A percentile compares a stretch with the other conserved stretches of the same genome.
These are phyloP conservation scores for Scaptomyza graminum DNA, from an alignment of 1,140 invertebrate genomes.

Conservation along the genomic window DNA sequence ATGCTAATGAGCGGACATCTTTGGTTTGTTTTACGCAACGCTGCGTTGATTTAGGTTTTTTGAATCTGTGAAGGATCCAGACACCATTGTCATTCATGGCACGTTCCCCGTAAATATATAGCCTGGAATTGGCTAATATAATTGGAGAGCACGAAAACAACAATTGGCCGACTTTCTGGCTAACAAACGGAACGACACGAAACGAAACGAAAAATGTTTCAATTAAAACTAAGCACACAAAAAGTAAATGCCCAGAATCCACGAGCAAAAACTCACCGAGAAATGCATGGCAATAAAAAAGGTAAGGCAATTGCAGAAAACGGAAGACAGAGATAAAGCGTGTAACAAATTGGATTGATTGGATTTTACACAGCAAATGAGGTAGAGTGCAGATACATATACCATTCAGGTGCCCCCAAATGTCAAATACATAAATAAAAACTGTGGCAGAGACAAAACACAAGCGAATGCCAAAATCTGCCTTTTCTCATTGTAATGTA, in stretches of 20 bases:
- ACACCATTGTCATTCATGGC: conserved; percentile 39
- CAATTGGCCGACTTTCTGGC: conserved; percentile 15
- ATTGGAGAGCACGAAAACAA: conserved; percentile 49
- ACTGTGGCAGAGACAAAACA: conserved; percentile 9
- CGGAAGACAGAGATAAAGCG: background rate
- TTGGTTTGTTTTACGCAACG: conserved; percentile 43
- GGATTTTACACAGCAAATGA: background rate
- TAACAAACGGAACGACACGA: conserved; percentile 5
- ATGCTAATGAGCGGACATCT: conserved; percentile 70
- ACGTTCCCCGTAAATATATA: conserved; percentile 49
- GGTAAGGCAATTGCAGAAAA: conserved; percentile 7
- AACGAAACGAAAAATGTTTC: conserved; percentile 56
- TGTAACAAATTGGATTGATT: conserved; percentile 11
- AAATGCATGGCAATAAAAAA: conserved; percentile 4
- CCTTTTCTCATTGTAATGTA: conserved; percentile 9
- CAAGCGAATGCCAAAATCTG: background rate
- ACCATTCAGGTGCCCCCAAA: conserved; percentile 5
- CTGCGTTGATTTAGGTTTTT: conserved; percentile 34
- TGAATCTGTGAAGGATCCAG: conserved; percentile 4
- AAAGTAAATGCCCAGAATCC: conserved; percentile 17
- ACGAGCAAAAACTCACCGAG: background rate
- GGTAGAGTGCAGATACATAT: background rate
- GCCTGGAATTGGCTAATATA: conserved; percentile 64
- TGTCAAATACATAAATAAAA: conserved; percentile 8
- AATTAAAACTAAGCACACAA: conserved; percentile 62